phyloP scores from a whole-genome alignment of 2,888 invertebrate species.

The Lampropteryx suffumata region DNA sequence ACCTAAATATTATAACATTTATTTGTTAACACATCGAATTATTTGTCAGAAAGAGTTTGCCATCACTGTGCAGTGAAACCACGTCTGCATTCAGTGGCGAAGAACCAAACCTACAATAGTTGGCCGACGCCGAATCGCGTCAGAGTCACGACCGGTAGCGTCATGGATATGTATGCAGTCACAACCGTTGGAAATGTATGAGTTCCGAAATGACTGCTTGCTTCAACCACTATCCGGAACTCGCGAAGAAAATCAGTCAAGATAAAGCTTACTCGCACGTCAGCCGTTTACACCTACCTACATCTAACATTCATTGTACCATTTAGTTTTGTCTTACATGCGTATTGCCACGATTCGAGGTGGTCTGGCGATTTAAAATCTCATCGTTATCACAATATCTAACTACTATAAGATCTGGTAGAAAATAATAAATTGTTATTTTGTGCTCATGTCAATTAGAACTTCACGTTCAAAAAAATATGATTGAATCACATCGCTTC shows the following conservation, averaged over 20 bases:
- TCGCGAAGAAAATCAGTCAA: slow-evolving; percentile 60
- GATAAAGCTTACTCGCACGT: slow-evolving; percentile 58
- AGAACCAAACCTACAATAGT: slow-evolving; percentile 25
- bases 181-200: slow-evolving; percentile 69
- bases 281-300: slow-evolving; percentile 60
- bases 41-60: slow-evolving; percentile 72
- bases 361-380: slow-evolving; percentile 72
- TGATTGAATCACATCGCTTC: slow-evolving; percentile 30
- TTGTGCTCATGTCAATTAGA: slow-evolving; percentile 67
- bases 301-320: slow-evolving; percentile 79
- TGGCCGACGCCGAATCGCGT: slow-evolving; percentile 17
- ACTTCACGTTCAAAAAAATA: slow-evolving; percentile 44
- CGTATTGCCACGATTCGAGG: slow-evolving; percentile 58
- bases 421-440: slow-evolving; percentile 72
- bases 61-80: slow-evolving; percentile 56
- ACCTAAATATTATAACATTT: slow-evolving; percentile 55
- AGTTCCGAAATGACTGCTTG: slow-evolving; percentile 60
- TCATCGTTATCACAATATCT: slow-evolving; percentile 81
- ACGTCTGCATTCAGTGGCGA: slow-evolving; percentile 27
- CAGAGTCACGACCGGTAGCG: slow-evolving; percentile 2
- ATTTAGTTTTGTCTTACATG: slow-evolving; percentile 65
- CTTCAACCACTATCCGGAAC: slow-evolving; percentile 49
- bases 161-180: slow-evolving; percentile 77
- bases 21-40: slow-evolving; percentile 64
- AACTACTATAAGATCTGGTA: slow-evolving; percentile 78